Evolutionary conservation across 1,140 invertebrate species (phyloP).

Genomic region (Dufourea novaeangliae): DNA sequence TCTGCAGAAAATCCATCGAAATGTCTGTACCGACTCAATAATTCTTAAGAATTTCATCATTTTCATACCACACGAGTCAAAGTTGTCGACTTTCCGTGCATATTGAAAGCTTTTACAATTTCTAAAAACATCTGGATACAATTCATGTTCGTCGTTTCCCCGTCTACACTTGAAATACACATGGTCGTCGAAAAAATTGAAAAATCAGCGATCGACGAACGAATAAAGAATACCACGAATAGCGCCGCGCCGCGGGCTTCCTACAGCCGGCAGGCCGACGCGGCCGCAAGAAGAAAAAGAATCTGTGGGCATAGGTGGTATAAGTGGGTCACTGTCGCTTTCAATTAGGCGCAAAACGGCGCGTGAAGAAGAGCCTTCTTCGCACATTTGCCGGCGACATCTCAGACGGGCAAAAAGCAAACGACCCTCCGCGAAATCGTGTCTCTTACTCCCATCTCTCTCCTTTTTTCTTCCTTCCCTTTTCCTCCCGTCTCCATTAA

Average conservation of each 20-base stretch:
- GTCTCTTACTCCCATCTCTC: slow-evolving; percentile 50
- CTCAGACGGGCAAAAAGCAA: slow-evolving; percentile 72
- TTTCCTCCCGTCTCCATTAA: slow-evolving; percentile 48
- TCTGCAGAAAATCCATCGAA: too few relatives aligned
- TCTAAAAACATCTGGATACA: not conserved
- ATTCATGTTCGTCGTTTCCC: not conserved
- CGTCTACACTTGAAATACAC: not conserved
- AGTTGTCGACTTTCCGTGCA: too few relatives aligned
- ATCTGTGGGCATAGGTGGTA: slow-evolving; percentile 58
- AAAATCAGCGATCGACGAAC: not conserved
- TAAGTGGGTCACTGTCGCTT: slow-evolving; percentile 72
- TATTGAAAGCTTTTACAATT: too few relatives aligned
- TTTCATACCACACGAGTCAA: too few relatives aligned
- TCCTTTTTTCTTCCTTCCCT: slow-evolving; percentile 23
- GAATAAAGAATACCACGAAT: slow-evolving; percentile 14
- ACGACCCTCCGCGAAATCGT: slow-evolving; percentile 60
- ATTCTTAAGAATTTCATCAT: too few relatives aligned
- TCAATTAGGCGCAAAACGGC: slow-evolving; percentile 62
- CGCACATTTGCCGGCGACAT: slow-evolving; percentile 70
- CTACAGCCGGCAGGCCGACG: slow-evolving; percentile 6
- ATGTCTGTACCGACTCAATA: too few relatives aligned
- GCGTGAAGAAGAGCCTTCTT: slow-evolving; percentile 59
- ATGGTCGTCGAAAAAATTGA: not conserved
- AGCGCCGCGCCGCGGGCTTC: slow-evolving; percentile 10
- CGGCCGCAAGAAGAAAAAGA: slow-evolving; percentile 42